These are phyloP conservation scores for Trachelus tabidus DNA, from an alignment of 2,888 invertebrate genomes.

Conservation along the genomic window DNA sequence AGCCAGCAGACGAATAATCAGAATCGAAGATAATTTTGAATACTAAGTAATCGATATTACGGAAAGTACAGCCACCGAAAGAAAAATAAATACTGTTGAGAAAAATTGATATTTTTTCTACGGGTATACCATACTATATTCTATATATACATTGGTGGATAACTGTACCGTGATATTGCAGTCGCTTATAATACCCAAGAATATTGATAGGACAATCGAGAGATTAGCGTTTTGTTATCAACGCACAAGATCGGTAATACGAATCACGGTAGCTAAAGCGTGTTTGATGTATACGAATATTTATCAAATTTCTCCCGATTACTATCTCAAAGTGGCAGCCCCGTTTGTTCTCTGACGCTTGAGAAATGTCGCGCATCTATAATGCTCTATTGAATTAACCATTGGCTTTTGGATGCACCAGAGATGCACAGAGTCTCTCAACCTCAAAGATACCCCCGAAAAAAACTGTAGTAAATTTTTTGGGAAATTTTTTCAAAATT, in stretches of 20 bases:
- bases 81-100: no score
- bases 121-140: no score
- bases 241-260: not conserved
- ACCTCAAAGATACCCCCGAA: not conserved
- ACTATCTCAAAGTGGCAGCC: slow-evolving; percentile 4
- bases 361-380: slow-evolving; percentile 20
- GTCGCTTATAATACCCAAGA: not conserved
- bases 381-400: slow-evolving; percentile 1
- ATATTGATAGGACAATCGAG: not conserved
- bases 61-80: not conserved
- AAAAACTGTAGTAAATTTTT: not conserved
- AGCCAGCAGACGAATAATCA: not conserved
- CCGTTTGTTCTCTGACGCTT: slow-evolving; percentile 15
- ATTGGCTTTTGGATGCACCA: not conserved
- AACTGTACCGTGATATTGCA: not conserved
- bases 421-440: not conserved
- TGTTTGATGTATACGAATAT: not conserved
- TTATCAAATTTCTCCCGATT: slow-evolving; percentile 1
- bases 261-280: slow-evolving; percentile 1
- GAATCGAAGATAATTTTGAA: not conserved
- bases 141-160: not conserved
- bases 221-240: slow-evolving; percentile 2
- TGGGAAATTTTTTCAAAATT: not conserved
- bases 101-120: not conserved
- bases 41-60: not conserved